These are phyloP conservation scores for Drosophila navojoa DNA, from an alignment of 1,140 invertebrate species.

Conservation along the genomic window DNA sequence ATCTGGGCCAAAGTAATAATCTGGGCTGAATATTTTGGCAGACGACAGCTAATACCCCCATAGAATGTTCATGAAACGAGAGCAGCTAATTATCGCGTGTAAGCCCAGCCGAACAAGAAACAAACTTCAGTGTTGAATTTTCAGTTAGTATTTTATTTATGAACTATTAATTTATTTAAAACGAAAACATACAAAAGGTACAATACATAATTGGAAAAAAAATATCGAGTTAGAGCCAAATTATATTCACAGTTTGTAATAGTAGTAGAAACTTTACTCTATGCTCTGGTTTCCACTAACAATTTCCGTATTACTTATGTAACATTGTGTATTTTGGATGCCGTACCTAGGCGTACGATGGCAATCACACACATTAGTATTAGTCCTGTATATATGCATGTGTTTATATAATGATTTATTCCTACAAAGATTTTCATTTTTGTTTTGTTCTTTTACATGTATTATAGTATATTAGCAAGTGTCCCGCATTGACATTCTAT, in stretches of 20 bases:
- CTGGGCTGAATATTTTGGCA: constrained; percentile 14
- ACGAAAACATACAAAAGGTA: constrained; percentile 59
- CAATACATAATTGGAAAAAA: constrained; percentile 49
- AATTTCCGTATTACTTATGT: constrained; percentile 23
- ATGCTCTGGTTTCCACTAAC: constrained; percentile 24
- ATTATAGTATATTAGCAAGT: background rate
- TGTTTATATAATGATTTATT: constrained; percentile 30
- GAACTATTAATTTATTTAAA: constrained; percentile 58
- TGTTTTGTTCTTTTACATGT: background rate
- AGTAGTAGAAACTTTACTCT: constrained; percentile 47
- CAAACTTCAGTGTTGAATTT: constrained; percentile 6
- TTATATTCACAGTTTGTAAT: constrained; percentile 57
- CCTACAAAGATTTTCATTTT: constrained; percentile 21
- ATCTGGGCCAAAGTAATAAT: constrained; percentile 22
- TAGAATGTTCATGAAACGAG: background rate
- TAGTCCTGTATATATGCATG: constrained; percentile 20
- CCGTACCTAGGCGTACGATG: constrained; percentile 13
- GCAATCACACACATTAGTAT: constrained; percentile 12
- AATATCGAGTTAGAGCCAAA: constrained; percentile 40
- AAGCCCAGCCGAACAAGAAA: background rate
- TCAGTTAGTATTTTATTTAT: constrained; percentile 53
- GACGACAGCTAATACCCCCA: background rate
- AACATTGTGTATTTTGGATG: constrained; percentile 20
- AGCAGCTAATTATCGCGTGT: background rate
- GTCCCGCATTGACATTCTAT: constrained; percentile 12